Evolutionary conservation across 30 jellyfish, hydroid and myxozoan genomes (phyloP).

Genomic region (Cassiopea xamachana): DNA sequence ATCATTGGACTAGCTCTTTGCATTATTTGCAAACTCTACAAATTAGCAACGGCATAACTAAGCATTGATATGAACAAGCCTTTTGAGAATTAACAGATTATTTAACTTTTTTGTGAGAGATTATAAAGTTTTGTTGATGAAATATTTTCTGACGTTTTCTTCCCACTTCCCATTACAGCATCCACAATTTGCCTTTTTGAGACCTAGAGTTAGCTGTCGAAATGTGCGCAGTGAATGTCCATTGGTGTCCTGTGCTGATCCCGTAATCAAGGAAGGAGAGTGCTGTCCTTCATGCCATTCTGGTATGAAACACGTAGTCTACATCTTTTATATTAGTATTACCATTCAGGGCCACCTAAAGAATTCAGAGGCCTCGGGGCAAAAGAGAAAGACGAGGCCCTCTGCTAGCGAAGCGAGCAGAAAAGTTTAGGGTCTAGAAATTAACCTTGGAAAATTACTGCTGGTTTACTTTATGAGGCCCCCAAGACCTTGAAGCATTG

Average conservation of each 20-base stretch:
- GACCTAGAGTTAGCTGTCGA: conserved; percentile 65
- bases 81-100: no score
- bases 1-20: no score
- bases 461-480: no score
- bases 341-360: background rate
- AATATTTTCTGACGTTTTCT: background rate
- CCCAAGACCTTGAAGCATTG: no score
- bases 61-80: no score
- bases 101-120: background rate
- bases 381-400: no score
- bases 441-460: no score
- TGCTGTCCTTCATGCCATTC: conserved; percentile 69
- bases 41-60: no score
- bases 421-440: no score
- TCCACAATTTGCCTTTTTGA: conserved; percentile 57
- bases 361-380: no score
- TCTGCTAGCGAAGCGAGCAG: no score
- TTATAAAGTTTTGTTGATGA: background rate
- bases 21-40: no score
- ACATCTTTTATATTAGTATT: background rate
- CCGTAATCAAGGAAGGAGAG: conserved; percentile 47
- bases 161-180: conserved; percentile 13
- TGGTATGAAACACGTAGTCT: conserved; percentile 8
- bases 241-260: conserved; percentile 70
- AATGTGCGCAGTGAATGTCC: conserved; percentile 59